Conservation (phyloP, 2,113 vertebrate genomes). For the Phocoena phocoena region DNA sequence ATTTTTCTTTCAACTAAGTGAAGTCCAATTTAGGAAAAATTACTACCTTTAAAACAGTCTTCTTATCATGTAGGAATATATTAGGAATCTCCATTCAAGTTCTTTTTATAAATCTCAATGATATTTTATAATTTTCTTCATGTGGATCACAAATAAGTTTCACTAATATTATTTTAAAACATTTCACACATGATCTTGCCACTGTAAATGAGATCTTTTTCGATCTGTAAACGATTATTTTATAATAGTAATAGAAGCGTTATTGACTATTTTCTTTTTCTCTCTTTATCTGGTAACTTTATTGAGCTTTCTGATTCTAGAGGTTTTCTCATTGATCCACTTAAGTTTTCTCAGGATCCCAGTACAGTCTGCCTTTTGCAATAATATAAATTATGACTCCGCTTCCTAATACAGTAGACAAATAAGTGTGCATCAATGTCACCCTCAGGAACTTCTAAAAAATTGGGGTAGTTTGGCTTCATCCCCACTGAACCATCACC, state of each 20-base stretch:
- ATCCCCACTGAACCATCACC: background rate
- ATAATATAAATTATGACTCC: background rate
- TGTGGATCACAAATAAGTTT: background rate
- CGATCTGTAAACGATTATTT: background rate
- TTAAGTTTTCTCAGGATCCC: background rate
- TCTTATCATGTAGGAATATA: background rate
- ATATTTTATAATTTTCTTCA: slow-evolving; percentile 33
- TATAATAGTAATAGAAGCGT: background rate
- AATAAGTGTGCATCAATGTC: background rate
- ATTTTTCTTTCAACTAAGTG: slow-evolving; percentile 46
- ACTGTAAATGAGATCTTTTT: background rate
- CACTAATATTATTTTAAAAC: slow-evolving; percentile 39
- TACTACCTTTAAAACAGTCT: slow-evolving; percentile 23
- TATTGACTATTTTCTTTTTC: background rate
- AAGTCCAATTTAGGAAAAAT: slow-evolving; percentile 26
- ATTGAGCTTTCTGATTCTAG: slow-evolving; percentile 11
- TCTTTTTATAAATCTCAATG: slow-evolving; percentile 35
- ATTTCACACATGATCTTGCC: background rate
- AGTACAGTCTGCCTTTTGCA: background rate
- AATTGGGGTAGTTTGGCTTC: background rate
- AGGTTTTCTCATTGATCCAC: background rate
- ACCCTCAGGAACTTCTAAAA: background rate
- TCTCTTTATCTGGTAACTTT: background rate
- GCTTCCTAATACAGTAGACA: background rate
- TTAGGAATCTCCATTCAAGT: background rate